phyloP scores from a whole-genome alignment of 2,888 invertebrate genomes.

The Antheraea assamensis region DNA sequence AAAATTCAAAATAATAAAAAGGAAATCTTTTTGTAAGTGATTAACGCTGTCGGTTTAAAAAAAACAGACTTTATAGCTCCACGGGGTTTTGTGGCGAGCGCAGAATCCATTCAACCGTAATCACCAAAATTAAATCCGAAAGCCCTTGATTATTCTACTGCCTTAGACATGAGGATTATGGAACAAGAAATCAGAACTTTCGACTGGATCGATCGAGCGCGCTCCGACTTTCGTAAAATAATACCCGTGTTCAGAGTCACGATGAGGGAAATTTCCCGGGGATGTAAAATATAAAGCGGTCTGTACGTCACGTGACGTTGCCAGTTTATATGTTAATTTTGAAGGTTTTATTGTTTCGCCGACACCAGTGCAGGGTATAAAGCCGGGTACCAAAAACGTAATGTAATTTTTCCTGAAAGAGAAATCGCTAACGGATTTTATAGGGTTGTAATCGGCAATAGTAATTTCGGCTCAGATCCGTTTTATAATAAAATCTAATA shows the following conservation, averaged over 20 bases:
- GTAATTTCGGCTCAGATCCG: neutral
- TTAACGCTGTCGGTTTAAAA: neutral
- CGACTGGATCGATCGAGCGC: neutral
- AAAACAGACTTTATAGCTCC: no score
- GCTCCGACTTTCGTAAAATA: neutral
- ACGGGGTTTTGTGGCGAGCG: no score
- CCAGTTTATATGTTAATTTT: slow-evolving; percentile 56
- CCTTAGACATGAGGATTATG: neutral
- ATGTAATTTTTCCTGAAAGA: slow-evolving; percentile 27
- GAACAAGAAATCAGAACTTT: neutral
- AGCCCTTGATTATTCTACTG: slow-evolving; percentile 16
- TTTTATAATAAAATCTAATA: neutral
- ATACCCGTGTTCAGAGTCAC: neutral
- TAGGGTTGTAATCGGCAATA: neutral
- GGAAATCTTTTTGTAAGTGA: neutral
- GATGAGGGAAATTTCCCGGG: slow-evolving; percentile 1
- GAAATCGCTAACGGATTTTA: slow-evolving; percentile 15
- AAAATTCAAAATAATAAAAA: no score
- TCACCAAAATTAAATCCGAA: neutral
- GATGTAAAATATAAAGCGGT: neutral
- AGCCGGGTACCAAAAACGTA: slow-evolving; percentile 27
- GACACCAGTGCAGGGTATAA: slow-evolving; percentile 38
- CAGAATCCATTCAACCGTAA: no score
- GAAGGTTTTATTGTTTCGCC: slow-evolving; percentile 51
- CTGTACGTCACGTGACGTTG: slow-evolving; percentile 17